phyloP scores from a whole-genome alignment of 2,888 invertebrate species.

The Agriopis marginaria region DNA sequence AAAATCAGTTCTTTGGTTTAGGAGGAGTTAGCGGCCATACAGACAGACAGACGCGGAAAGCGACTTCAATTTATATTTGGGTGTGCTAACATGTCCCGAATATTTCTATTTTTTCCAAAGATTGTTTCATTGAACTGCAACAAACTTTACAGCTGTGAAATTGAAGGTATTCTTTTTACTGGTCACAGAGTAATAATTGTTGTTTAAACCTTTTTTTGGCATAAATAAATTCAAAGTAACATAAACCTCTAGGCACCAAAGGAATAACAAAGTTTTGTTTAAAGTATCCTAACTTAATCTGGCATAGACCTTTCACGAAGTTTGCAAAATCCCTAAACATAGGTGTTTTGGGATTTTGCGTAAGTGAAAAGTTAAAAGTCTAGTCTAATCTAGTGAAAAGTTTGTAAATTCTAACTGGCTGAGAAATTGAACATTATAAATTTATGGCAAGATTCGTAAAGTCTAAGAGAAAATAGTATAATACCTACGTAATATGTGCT shows the following conservation, averaged over 20 bases:
- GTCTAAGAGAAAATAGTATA: too few species aligned
- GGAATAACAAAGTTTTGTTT: slow-evolving; percentile 4
- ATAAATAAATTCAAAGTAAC: not conserved
- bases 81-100: too few species aligned
- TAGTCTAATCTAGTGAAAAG: not conserved
- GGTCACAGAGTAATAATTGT: not conserved
- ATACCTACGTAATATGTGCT: too few species aligned
- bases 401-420: not conserved
- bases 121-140: too few species aligned
- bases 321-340: slow-evolving; percentile 12
- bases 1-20: too few species aligned
- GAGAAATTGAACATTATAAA: not conserved
- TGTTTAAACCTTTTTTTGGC: not conserved
- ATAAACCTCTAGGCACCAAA: slow-evolving; percentile 1
- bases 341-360: not conserved
- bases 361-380: slow-evolving; percentile 18
- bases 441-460: not conserved
- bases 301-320: slow-evolving; percentile 6
- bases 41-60: too few species aligned
- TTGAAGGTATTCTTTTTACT: not conserved
- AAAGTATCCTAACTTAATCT: slow-evolving; percentile 5
- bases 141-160: too few species aligned
- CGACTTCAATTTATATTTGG: too few species aligned
- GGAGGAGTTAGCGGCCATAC: too few species aligned
- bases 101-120: too few species aligned